These are phyloP conservation scores for Galaxias olidus DNA, from an alignment of 2,797 vertebrate species.

Conservation along the genomic window DNA sequence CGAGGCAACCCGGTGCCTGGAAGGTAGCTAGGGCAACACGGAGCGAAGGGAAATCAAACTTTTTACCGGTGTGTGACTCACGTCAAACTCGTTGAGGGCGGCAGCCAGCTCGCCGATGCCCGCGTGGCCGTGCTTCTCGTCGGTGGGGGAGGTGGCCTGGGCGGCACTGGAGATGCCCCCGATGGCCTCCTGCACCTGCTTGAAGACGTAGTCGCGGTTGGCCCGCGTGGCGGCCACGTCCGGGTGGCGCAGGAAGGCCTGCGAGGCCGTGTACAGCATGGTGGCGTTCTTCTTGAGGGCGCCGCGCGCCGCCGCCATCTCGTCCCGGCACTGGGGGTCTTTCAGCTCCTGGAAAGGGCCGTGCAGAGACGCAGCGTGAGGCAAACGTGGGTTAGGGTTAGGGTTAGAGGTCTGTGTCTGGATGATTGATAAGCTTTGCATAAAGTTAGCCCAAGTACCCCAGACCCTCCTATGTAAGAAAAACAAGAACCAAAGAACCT, in stretches of 20 bases:
- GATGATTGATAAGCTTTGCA: too few relatives aligned
- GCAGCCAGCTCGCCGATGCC: conserved; percentile 96
- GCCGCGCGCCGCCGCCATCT: conserved; percentile 96
- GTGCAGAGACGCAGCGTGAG: background rate
- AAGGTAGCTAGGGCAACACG: too few relatives aligned
- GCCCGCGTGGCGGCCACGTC: conserved; percentile 95
- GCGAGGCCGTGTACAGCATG: conserved; percentile 96
- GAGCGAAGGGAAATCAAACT: conserved; percentile 6
- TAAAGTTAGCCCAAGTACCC: too few relatives aligned
- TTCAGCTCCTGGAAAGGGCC: conserved; percentile 87
- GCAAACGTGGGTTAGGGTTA: background rate
- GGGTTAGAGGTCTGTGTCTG: too few relatives aligned
- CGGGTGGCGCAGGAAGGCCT: conserved; percentile 95
- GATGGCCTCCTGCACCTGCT: conserved; percentile 98
- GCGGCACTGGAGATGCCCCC: conserved; percentile 96
- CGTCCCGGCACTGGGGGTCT: conserved; percentile 95
- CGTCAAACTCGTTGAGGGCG: conserved; percentile 97
- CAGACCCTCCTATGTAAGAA: too few relatives aligned
- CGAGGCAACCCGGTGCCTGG: too few relatives aligned
- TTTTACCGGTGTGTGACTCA: conserved; percentile 71
- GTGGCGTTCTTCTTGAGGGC: conserved; percentile 98
- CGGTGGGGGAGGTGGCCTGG: conserved; percentile 92
- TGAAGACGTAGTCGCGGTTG: conserved; percentile 98
- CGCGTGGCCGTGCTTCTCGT: conserved; percentile 94
- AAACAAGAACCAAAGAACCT: too few relatives aligned